Evolutionary conservation across 2,113 vertebrate species (phyloP).

Genomic region (Glaucidium brasilianum): DNA sequence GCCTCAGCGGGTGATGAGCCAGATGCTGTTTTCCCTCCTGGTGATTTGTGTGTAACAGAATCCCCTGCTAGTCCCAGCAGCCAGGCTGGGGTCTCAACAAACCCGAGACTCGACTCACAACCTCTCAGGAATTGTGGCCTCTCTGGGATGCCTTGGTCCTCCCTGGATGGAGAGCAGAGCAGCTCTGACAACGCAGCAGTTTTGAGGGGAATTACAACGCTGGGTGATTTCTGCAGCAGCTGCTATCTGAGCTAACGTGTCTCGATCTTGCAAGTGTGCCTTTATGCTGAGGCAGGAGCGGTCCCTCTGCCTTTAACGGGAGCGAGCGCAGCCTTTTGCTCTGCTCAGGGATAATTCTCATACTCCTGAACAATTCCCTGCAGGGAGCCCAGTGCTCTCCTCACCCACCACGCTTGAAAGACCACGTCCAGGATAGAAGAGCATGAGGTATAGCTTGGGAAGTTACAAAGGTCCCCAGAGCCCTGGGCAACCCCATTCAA

Average conservation of each 20-base stretch:
- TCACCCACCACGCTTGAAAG: neutral
- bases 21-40: neutral
- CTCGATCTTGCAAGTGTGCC: neutral
- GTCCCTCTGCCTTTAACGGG: fast-evolving
- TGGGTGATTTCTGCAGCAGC: neutral
- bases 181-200: neutral
- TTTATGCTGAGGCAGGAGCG: neutral
- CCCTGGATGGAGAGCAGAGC: neutral
- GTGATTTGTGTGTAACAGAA: neutral
- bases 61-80: neutral
- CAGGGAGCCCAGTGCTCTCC: neutral
- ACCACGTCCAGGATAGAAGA: neutral
- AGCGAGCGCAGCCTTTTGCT: neutral
- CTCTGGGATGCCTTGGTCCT: neutral
- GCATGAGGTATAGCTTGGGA: neutral
- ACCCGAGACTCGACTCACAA: neutral
- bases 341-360: neutral
- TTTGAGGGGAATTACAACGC: fast-evolving
- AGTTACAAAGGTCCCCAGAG: neutral
- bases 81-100: neutral
- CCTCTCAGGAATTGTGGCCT: neutral
- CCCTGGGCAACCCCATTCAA: neutral
- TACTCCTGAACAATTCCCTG: fast-evolving
- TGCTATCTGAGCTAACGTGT: neutral
- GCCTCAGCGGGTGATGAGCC: neutral